phyloP scores from a whole-genome alignment of 2,888 invertebrate genomes.

The Nephrotoma guestfalica region DNA sequence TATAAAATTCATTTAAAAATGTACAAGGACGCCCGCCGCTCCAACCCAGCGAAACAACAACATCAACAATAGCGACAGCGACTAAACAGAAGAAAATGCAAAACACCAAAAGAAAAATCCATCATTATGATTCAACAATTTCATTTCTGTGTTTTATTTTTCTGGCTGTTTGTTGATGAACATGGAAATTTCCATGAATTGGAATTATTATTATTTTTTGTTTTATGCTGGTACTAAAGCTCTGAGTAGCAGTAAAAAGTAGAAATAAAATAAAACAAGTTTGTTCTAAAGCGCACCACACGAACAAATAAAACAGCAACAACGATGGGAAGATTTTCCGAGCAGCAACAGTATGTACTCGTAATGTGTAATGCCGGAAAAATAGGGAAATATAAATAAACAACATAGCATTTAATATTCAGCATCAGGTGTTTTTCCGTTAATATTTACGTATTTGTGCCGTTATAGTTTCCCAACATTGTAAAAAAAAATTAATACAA shows the following conservation, averaged over 20 bases:
- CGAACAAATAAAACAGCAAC: neutral
- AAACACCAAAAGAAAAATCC: neutral
- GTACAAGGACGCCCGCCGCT: neutral
- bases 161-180: neutral
- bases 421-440: neutral
- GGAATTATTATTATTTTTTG: neutral
- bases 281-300: neutral
- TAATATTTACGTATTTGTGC: neutral
- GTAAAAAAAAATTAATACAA: neutral
- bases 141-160: neutral
- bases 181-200: neutral
- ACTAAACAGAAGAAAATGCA: neutral
- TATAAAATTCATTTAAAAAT: neutral
- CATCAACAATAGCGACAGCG: neutral
- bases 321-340: neutral
- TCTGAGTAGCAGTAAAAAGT: no score
- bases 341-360: neutral
- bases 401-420: neutral
- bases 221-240: no score
- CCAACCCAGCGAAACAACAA: no score
- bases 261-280: no score
- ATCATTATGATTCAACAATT: neutral
- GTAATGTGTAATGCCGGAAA: neutral
- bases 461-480: neutral
- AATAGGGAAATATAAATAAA: neutral